phyloP scores from a whole-genome alignment of 2,888 invertebrate species.

The Cylloceria caligata region DNA sequence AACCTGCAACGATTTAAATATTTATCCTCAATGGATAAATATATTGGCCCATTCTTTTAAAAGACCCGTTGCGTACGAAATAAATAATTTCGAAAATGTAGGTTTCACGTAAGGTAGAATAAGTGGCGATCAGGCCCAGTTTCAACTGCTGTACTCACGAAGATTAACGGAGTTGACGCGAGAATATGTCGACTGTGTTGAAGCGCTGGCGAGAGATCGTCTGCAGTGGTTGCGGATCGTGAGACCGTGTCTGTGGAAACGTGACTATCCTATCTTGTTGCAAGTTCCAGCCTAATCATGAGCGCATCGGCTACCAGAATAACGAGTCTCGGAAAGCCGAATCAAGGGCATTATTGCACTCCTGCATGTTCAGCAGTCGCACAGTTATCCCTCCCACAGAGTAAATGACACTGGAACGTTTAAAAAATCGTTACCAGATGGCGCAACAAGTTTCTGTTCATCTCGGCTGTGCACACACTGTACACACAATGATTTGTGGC shows the following conservation, averaged over 20 bases:
- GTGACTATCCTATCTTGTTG: too few species aligned
- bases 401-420: too few species aligned
- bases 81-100: too few species aligned
- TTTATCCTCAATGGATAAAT: neutral
- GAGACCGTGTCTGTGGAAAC: too few species aligned
- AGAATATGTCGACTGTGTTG: constrained; percentile 8
- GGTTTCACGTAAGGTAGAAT: neutral
- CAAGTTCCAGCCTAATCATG: too few species aligned
- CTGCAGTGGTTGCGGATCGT: neutral
- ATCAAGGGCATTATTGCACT: too few species aligned
- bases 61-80: neutral
- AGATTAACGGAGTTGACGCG: constrained; percentile 13
- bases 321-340: too few species aligned
- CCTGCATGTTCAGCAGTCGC: too few species aligned
- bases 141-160: constrained; percentile 23
- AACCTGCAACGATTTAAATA: neutral
- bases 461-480: too few species aligned
- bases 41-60: neutral
- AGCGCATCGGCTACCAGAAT: too few species aligned
- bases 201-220: neutral
- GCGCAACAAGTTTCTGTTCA: neutral
- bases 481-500: too few species aligned
- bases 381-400: neutral
- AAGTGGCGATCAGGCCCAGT: neutral
- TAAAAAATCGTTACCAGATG: too few species aligned